Base-by-base conservation (phyloP, 2,113 vertebrate genomes). In the Aramus guarauna region DNA sequence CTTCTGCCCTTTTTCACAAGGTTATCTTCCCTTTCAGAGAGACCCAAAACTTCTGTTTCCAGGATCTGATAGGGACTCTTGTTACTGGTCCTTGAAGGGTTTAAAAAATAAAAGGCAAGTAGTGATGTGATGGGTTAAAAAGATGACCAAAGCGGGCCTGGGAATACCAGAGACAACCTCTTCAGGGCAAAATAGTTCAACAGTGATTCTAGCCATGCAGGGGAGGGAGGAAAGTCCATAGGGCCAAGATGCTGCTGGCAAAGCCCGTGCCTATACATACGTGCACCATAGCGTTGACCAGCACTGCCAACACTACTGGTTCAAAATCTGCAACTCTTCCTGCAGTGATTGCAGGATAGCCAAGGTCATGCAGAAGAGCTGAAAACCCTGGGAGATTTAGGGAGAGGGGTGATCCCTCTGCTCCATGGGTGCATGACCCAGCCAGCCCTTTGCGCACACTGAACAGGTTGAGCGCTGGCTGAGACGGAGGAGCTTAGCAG, bases 141-240 rank as follows among this genome's bases (percentile, higher is more conserved):
- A 68, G 63, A 41, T 50, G 6, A 32, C 3, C 20, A 60, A 29
- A 24, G 4, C 0, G 0, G 34, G 19, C 23, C 50, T 62, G 41
- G 34, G 23, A 76, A 77, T 36, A 34, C 58, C 15, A 37, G 45
- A 60, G 20, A 84, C 13, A 55, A 43, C 9, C 23, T 76, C 36
- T 81, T 80, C 26, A 29, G 43, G 48, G 9, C 4, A 79, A 29
- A 72, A 34, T 9, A 50, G 14, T 45, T 48, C 50, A 29, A n/a
- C 39, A n/a, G 18, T 23, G 55, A 52, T 85, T 63, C 58, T 24
- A 67, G 66, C n/a, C 2, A 0, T 32, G 20, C n/a, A 68, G 63
- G 24, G 37, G 17, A 15, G 52, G 67, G 72, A 80, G 30, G 9
- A 56, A 60, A 69, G 19, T 41, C 62, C 72, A 21, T 0, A 45